Percentiles rank a stretch among this genome's conserved stretches.
Conservation (phyloP, 2,888 invertebrate species). For the Pycnomerus fuliginosus region DNA sequence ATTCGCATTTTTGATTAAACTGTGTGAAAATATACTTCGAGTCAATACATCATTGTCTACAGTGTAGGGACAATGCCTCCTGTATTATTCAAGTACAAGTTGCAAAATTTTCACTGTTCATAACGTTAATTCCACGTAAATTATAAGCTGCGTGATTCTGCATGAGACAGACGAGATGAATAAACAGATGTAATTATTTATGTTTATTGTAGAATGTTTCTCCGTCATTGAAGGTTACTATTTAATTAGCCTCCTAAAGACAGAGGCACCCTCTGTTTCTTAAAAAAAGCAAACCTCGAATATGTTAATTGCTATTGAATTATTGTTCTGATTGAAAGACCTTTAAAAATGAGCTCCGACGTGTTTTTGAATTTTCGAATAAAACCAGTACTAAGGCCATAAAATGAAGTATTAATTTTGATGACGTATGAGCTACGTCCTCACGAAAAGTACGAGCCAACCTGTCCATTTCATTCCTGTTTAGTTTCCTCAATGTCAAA, state of each 20-base stretch:
- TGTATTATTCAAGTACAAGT: constrained; percentile 5
- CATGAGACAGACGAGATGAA: background rate
- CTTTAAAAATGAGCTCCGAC: no score
- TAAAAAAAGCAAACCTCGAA: no score
- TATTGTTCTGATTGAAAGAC: no score
- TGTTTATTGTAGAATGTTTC: constrained; percentile 1
- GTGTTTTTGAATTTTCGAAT: no score
- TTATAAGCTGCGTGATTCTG: background rate
- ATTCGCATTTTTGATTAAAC: background rate
- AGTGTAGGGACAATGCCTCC: constrained; percentile 4
- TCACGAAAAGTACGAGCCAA: no score
- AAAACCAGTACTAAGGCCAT: no score
- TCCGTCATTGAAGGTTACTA: background rate
- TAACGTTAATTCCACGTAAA: background rate
- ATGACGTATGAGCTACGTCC: no score
- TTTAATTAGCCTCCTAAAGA: background rate
- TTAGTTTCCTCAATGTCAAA: no score
- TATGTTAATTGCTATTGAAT: no score
- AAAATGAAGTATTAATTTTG: no score
- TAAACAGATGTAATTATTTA: constrained; percentile 1
- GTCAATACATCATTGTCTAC: constrained; percentile 3
- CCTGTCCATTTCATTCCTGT: no score
- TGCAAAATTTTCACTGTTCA: constrained; percentile 4
- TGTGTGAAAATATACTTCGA: constrained; percentile 2
- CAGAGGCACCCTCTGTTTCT: no score